Evolutionary conservation across 2,797 vertebrate species (phyloP).

Genomic region (Labeo calbasu): DNA sequence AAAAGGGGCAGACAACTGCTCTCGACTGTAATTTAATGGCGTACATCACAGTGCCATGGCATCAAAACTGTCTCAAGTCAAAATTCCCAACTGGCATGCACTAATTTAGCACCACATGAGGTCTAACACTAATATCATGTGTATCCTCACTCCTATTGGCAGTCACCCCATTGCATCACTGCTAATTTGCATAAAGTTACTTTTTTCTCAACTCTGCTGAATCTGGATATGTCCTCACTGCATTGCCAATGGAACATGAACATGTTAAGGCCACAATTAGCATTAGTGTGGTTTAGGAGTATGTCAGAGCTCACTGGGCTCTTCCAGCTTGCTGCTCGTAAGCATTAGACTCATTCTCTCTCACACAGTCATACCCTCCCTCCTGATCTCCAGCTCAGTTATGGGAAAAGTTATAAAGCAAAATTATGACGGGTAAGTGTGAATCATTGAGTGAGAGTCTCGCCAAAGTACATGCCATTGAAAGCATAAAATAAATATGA

Average conservation of each 20-base stretch:
- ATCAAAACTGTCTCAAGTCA: background rate
- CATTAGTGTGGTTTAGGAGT: conserved; percentile 8
- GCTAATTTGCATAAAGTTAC: background rate
- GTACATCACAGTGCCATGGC: background rate
- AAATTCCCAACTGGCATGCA: background rate
- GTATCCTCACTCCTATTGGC: background rate
- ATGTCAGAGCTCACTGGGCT: background rate
- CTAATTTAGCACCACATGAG: background rate
- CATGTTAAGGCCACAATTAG: conserved; percentile 14
- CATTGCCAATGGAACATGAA: background rate
- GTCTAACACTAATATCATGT: background rate
- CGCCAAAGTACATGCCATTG: background rate
- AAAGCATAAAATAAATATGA: background rate
- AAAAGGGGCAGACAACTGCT: background rate
- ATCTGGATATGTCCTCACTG: background rate
- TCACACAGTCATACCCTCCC: background rate
- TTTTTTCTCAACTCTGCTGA: background rate
- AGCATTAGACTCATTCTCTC: background rate
- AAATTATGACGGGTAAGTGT: conserved; percentile 26
- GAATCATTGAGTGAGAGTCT: conserved; percentile 32
- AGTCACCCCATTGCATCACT: background rate
- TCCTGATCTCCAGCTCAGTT: conserved; percentile 31
- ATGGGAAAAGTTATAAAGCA: conserved; percentile 17
- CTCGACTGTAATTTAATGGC: background rate
- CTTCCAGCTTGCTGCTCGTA: background rate